Evolutionary conservation across 1,140 invertebrate species (phyloP), one percentile per base, ranked within the genome.

Genomic region (Leptinotarsa lineolata): DNA sequence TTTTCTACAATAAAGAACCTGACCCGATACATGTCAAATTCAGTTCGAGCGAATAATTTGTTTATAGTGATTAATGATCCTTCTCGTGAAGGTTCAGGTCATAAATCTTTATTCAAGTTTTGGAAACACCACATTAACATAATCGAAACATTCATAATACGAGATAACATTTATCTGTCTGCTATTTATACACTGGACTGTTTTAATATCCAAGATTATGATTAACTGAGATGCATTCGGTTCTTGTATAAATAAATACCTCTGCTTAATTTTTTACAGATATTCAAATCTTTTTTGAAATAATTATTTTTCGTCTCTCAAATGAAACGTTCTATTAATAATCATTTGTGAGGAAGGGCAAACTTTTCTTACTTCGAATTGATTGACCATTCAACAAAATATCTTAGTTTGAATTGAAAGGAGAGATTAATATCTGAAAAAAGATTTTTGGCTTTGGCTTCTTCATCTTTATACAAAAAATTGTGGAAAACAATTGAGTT

Each of bases 131-230:
- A 54, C 48, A 54, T 54, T 54, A 54, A 54, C 48, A 54, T 54
- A 54, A 54, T 54, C 48, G 48, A 54, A 54, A 54, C 48, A 54
- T 54, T 54, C 48, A 54, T 54, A 54, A 16, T 54, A 54, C 48
- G 48, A 54, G 48, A 54, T 54, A 54, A 54, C 48, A 54, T 54
- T 54, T 54, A 54, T 54, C 48, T 54, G 48, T 54, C 48, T 54
- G 48, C 48, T 54, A 54, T 54, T 54, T 54, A 54, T 54, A 54
- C 15, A 54, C 48, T 54, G 15, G 48, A 54, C 48, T 54, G 48
- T 54, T 54, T 54, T 54, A 54, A 54, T 54, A 54, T 54, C 48
- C 48, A 16, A 54, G 48, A 54, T 54, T 54, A 54, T 54, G 48
- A 54, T 54, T 54, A 54, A 54, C 48, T 18, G 48, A 54, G 15